These are phyloP conservation scores for Xanthorhoe spadicearia DNA, from an alignment of 2,888 invertebrate genomes.

Conservation along the genomic window DNA sequence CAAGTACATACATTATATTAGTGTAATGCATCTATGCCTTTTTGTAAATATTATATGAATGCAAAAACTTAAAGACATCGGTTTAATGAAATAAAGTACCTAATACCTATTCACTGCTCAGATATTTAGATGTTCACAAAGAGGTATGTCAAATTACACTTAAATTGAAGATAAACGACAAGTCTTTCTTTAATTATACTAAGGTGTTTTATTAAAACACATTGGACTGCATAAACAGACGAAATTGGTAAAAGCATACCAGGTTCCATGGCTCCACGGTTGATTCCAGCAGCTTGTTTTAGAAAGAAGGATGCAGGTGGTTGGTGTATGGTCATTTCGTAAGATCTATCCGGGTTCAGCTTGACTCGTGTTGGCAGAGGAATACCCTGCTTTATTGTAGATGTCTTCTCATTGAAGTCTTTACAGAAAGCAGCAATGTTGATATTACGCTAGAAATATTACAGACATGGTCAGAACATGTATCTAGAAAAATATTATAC, in stretches of 20 bases:
- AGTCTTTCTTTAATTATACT: too few relatives aligned
- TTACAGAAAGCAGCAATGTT: constrained; percentile 98
- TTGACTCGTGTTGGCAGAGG: constrained; percentile 93
- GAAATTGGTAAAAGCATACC: constrained; percentile 49
- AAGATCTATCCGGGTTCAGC: constrained; percentile 93
- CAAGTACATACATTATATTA: background rate
- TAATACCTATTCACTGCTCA: too few relatives aligned
- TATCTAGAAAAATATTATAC: too few relatives aligned
- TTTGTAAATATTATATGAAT: too few relatives aligned
- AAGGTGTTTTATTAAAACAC: too few relatives aligned
- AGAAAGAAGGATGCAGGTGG: constrained; percentile 96
- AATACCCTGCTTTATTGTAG: constrained; percentile 94
- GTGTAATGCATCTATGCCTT: too few relatives aligned
- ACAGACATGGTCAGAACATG: constrained; percentile 16
- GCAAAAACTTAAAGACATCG: too few relatives aligned
- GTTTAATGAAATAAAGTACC: too few relatives aligned
- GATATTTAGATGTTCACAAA: too few relatives aligned
- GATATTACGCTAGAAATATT: constrained; percentile 91
- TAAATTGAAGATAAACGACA: too few relatives aligned
- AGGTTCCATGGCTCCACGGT: constrained; percentile 90
- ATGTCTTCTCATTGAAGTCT: constrained; percentile 97
- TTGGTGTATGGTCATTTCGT: constrained; percentile 91
- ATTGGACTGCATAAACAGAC: background rate
- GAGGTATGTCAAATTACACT: too few relatives aligned
- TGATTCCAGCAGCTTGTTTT: constrained; percentile 97